These are phyloP conservation scores for Aphelocoma californica DNA, from an alignment of 2,797 vertebrate genomes.

Conservation along the genomic window DNA sequence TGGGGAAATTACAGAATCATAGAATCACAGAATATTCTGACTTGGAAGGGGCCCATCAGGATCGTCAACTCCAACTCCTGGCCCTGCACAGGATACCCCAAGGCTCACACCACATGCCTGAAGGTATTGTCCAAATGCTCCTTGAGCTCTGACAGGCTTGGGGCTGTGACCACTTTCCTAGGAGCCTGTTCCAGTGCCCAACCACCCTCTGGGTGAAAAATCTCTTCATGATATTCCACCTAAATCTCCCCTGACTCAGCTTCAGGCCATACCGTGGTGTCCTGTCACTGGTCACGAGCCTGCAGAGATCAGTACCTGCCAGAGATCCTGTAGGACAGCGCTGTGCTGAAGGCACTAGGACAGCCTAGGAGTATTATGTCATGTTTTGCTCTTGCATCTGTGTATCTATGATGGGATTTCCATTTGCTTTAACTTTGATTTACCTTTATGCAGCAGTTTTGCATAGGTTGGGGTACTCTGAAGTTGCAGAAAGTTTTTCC, in stretches of 20 bases:
- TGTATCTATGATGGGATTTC: background rate
- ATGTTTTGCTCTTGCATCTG: background rate
- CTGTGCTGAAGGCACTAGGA: background rate
- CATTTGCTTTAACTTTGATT: background rate
- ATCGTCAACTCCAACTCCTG: background rate
- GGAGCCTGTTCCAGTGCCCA: background rate
- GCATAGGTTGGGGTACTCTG: background rate
- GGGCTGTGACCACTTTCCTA: background rate
- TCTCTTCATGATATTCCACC: background rate
- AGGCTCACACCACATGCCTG: background rate
- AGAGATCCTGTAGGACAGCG: fast-evolving
- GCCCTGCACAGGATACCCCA: background rate
- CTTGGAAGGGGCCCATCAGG: background rate
- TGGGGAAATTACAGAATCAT: too few species aligned
- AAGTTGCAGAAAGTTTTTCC: background rate
- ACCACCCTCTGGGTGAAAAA: background rate
- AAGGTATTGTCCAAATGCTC: background rate
- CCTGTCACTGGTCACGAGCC: background rate
- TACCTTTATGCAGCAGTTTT: background rate
- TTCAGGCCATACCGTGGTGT: background rate
- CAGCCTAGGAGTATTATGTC: background rate
- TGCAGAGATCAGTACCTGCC: too few species aligned
- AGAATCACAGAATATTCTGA: background rate
- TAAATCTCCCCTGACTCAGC: background rate
- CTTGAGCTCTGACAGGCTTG: background rate